Conservation (phyloP, 2,888 invertebrate genomes). For the Alentia gelatinosa region DNA sequence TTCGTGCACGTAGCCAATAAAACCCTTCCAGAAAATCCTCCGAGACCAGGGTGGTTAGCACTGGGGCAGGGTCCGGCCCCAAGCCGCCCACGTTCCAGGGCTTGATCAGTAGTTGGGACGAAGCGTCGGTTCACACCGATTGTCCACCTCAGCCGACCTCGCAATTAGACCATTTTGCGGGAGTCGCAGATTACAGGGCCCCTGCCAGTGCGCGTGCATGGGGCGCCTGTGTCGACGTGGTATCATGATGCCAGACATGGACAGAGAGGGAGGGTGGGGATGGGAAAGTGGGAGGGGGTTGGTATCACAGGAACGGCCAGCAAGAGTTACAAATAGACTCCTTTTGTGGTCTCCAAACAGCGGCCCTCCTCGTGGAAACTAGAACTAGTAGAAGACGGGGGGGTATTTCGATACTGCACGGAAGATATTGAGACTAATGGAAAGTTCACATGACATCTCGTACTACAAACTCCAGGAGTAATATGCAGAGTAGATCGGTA, state of each 20-base stretch:
- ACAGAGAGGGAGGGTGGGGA: neutral
- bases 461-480: too few relatives aligned
- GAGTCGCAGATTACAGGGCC: conserved; percentile 1
- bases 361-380: too few relatives aligned
- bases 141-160: neutral
- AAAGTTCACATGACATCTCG: too few relatives aligned
- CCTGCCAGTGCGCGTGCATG: neutral
- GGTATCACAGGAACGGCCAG: too few relatives aligned
- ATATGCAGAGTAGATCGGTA: too few relatives aligned
- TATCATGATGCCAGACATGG: neutral
- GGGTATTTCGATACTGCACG: too few relatives aligned
- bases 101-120: conserved; percentile 23
- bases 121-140: neutral
- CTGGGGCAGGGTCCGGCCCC: neutral
- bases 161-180: neutral
- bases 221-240: neutral
- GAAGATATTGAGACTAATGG: too few relatives aligned
- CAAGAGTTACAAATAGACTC: too few relatives aligned
- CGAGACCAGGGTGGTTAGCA: neutral
- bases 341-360: too few relatives aligned
- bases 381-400: too few relatives aligned
- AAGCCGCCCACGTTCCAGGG: neutral
- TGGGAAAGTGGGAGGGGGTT: neutral
- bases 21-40: neutral
- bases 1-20: neutral